These are phyloP conservation scores for Drosophila grimshawi DNA, from an alignment of 1,140 invertebrate genomes.

Conservation along the genomic window DNA sequence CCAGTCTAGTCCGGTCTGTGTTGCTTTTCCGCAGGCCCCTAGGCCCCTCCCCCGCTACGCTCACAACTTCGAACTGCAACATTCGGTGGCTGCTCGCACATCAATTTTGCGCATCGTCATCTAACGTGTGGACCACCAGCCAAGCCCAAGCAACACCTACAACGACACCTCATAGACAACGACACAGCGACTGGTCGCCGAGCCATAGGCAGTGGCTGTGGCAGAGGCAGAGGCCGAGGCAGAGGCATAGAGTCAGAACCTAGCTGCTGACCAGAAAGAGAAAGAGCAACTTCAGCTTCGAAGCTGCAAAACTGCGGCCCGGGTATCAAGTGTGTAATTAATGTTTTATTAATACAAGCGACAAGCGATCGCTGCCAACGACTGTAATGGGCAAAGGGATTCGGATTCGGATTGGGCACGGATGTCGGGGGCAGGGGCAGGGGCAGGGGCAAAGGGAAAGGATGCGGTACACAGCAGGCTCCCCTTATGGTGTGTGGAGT, in stretches of 20 bases:
- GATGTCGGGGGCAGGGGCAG: slow-evolving; percentile 4
- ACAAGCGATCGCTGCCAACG: slow-evolving; percentile 79
- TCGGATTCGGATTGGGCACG: not conserved
- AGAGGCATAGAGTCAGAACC: no score
- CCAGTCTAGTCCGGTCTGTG: not conserved
- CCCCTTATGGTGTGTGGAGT: slow-evolving; percentile 9
- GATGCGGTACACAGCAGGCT: slow-evolving; percentile 33
- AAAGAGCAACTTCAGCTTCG: slow-evolving; percentile 14
- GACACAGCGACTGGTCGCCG: slow-evolving; percentile 36
- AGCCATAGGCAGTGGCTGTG: not conserved
- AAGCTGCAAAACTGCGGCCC: slow-evolving; percentile 17
- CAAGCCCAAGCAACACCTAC: slow-evolving; percentile 73
- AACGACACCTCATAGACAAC: slow-evolving; percentile 77
- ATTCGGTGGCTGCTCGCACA: slow-evolving; percentile 64
- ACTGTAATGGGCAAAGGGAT: slow-evolving; percentile 3
- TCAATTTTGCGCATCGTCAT: slow-evolving; percentile 79
- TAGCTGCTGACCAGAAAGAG: not conserved
- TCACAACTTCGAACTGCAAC: slow-evolving; percentile 30
- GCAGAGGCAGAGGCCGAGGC: not conserved
- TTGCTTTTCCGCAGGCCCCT: not conserved
- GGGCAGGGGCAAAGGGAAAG: slow-evolving; percentile 2
- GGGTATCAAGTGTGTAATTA: slow-evolving; percentile 83
- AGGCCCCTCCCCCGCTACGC: not conserved
- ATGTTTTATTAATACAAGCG: slow-evolving; percentile 84
- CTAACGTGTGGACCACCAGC: slow-evolving; percentile 77